Conservation (phyloP, 2,888 invertebrate species). For the Entomobrya proxima region DNA sequence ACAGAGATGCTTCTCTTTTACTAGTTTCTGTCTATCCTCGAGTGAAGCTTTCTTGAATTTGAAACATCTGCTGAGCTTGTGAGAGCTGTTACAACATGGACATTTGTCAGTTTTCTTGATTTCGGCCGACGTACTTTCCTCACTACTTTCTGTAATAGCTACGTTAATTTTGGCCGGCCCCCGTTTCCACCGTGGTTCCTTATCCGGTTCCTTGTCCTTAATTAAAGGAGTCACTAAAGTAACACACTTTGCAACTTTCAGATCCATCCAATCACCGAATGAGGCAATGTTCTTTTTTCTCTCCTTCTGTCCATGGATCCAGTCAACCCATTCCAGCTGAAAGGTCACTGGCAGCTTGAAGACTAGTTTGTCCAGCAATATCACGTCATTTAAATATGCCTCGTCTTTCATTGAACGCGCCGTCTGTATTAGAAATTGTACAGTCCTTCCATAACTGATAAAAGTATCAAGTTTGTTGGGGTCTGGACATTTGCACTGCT, state of each 20-base stretch:
- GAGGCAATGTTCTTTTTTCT: not conserved
- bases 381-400: not conserved
- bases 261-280: not conserved
- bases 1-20: conserved; percentile 8
- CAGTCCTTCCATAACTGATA: not conserved
- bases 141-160: not conserved
- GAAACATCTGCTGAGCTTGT: not conserved
- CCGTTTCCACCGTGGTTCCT: too few relatives aligned
- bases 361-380: not conserved
- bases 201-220: not conserved
- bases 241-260: not conserved
- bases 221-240: not conserved
- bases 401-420: not conserved
- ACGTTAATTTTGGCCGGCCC: not conserved
- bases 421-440: not conserved
- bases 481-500: not conserved
- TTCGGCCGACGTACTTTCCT: too few relatives aligned
- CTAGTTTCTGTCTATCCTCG: not conserved
- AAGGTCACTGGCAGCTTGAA: not conserved
- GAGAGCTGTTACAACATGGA: not conserved
- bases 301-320: not conserved
- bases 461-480: not conserved
- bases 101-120: not conserved
- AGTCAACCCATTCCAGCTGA: not conserved
- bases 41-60: not conserved